Conservation (phyloP, 2,113 vertebrate genomes). For the Cacatua alba region DNA sequence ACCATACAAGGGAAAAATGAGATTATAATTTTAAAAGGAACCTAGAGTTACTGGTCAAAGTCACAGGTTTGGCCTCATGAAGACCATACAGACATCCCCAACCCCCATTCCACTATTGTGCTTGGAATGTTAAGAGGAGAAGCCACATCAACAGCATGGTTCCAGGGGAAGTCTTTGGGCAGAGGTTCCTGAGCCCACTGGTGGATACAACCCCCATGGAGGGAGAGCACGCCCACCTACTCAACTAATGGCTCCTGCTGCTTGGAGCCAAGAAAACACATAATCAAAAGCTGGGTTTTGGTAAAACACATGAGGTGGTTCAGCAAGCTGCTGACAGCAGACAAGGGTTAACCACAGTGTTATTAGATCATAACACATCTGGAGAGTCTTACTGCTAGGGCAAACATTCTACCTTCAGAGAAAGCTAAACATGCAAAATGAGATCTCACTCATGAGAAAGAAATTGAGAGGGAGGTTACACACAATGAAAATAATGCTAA, state of each 20-base stretch:
- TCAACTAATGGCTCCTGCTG: background rate
- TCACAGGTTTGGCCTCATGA: background rate
- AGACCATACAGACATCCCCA: background rate
- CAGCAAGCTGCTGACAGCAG: constrained; percentile 22
- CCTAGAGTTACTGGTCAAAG: background rate
- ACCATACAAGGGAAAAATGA: background rate
- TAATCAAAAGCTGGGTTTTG: background rate
- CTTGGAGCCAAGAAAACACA: background rate
- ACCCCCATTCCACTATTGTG: accelerated
- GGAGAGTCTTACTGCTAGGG: constrained; percentile 11
- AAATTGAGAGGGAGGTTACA: background rate
- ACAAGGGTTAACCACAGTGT: background rate
- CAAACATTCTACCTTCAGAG: constrained; percentile 12
- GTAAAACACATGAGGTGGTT: background rate
- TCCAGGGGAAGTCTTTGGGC: background rate
- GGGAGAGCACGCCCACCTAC: background rate
- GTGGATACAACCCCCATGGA: background rate
- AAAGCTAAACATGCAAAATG: constrained; percentile 30
- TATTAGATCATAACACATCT: constrained; percentile 39
- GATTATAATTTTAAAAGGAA: background rate
- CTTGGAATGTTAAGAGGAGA: background rate
- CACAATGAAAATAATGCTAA: constrained; percentile 25
- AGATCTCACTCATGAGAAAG: background rate
- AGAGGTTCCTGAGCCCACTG: background rate
- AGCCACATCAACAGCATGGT: background rate